These are phyloP conservation scores for Toxonevra muliebris DNA, from an alignment of 2,888 invertebrate species.

Conservation along the genomic window DNA sequence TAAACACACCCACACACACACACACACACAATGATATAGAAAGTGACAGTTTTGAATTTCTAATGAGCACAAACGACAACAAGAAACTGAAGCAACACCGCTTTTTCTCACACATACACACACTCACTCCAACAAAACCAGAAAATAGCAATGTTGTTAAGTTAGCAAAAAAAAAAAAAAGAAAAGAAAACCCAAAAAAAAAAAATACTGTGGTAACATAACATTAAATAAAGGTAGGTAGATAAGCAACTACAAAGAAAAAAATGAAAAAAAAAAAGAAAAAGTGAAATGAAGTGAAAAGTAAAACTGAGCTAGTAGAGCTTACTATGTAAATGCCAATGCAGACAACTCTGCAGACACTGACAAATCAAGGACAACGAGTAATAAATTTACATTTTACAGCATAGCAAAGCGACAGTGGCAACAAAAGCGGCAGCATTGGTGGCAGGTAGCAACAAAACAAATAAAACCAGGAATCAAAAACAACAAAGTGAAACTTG, in stretches of 20 bases:
- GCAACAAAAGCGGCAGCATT: background rate
- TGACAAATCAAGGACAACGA: slow-evolving; percentile 14
- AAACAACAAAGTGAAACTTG: too few relatives aligned
- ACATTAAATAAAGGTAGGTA: background rate
- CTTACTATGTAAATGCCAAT: background rate
- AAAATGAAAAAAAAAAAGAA: background rate
- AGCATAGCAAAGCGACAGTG: background rate
- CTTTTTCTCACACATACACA: too few relatives aligned
- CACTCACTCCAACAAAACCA: too few relatives aligned
- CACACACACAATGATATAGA: slow-evolving; percentile 2
- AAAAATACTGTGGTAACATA: too few relatives aligned
- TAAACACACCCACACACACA: slow-evolving; percentile 15
- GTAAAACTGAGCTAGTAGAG: background rate
- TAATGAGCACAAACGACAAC: too few relatives aligned
- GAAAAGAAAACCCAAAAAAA: too few relatives aligned
- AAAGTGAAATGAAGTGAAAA: background rate
- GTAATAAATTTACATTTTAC: background rate
- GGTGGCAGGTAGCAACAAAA: too few relatives aligned
- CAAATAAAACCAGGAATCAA: too few relatives aligned
- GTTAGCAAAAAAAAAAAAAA: too few relatives aligned
- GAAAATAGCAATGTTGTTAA: too few relatives aligned
- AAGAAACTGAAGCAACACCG: too few relatives aligned
- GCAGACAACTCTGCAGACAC: background rate
- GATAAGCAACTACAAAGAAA: background rate
- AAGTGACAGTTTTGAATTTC: background rate